Conservation (phyloP, 2,888 invertebrate species). For the Mellilla xanthometata region DNA sequence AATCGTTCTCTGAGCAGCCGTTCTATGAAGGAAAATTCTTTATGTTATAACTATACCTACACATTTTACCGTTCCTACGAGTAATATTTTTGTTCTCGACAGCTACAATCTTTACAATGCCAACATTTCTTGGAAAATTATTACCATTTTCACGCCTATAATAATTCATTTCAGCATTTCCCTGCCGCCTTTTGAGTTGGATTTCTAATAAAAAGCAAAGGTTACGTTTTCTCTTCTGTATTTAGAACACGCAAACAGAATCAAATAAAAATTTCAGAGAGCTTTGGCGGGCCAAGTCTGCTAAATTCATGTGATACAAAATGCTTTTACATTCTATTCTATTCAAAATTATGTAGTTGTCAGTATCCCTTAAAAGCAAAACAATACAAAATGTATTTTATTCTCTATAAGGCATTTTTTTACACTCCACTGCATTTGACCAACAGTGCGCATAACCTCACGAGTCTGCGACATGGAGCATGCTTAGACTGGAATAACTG, state of each 20-base stretch:
- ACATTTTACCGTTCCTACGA: neutral
- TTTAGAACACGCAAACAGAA: slow-evolving; percentile 36
- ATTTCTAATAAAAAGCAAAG: slow-evolving; percentile 28
- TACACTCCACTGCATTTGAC: no score
- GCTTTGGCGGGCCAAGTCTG: no score
- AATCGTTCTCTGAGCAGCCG: no score
- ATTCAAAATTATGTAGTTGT: no score
- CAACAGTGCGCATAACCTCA: no score
- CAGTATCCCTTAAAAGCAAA: no score
- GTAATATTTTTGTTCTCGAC: slow-evolving; percentile 1
- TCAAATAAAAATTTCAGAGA: slow-evolving; percentile 36
- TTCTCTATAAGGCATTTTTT: no score
- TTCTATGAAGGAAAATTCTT: no score
- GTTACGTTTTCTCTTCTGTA: slow-evolving; percentile 20
- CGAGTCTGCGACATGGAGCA: no score
- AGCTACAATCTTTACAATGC: slow-evolving; percentile 7
- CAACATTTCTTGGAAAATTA: slow-evolving; percentile 8
- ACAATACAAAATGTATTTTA: no score
- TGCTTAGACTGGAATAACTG: no score
- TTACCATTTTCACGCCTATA: slow-evolving; percentile 25
- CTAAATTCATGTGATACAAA: slow-evolving; percentile 29
- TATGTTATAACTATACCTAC: no score
- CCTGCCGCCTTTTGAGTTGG: slow-evolving; percentile 22
- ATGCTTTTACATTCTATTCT: slow-evolving; percentile 35
- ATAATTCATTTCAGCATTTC: slow-evolving; percentile 31